A percentile compares a stretch with the other conserved stretches of the same genome.
Evolutionary conservation across 2,113 vertebrate genomes (phyloP).

Genomic region (Rhinoptilus africanus): DNA sequence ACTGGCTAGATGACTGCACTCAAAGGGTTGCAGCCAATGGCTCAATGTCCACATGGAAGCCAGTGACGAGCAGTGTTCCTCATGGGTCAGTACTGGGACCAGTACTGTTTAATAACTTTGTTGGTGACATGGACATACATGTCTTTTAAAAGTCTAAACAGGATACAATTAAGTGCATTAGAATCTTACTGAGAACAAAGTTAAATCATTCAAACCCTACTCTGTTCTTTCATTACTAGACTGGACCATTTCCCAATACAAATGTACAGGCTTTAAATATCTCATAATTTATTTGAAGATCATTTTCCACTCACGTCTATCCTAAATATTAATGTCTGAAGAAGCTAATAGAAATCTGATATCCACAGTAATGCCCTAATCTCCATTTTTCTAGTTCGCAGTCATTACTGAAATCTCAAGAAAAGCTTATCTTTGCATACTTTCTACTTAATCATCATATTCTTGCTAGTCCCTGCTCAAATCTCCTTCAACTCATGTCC

Average conservation of each 20-base stretch:
- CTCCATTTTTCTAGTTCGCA: neutral
- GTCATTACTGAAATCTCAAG: conserved; percentile 33
- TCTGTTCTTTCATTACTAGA: neutral
- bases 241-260: neutral
- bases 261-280: conserved; percentile 51
- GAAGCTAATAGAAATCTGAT: conserved; percentile 54
- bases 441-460: neutral
- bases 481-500: neutral
- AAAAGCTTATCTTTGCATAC: conserved; percentile 32
- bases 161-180: neutral
- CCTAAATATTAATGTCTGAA: conserved; percentile 44
- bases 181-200: neutral
- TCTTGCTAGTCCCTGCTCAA: neutral
- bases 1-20: too few relatives aligned
- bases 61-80: too few relatives aligned
- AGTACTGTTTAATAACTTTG: too few relatives aligned
- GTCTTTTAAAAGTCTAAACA: neutral
- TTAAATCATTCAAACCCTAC: neutral
- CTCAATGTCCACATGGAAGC: too few relatives aligned
- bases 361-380: conserved; percentile 26
- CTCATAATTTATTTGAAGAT: conserved; percentile 50
- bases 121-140: too few relatives aligned
- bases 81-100: too few relatives aligned
- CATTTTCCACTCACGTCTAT: conserved; percentile 28
- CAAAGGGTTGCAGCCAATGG: too few relatives aligned